Base-by-base conservation (phyloP, 64 coral and sea anemone genomes). In the Astreopora myriophthalma region DNA sequence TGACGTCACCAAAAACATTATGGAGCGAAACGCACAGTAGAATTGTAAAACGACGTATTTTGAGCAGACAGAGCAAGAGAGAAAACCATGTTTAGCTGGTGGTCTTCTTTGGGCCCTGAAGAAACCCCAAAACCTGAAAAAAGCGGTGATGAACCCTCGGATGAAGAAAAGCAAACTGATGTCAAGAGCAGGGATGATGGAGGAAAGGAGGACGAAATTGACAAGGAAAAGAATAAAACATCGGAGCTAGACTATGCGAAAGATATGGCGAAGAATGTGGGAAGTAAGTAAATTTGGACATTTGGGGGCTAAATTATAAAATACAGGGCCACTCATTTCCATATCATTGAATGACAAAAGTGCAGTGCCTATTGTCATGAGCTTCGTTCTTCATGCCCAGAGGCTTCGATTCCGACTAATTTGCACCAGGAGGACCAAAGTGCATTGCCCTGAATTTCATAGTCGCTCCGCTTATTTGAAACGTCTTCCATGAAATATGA, bases 251-350 rank as follows among this genome's bases (percentile, higher is more conserved):
- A 99, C 74, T 96, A 92, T 90, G 97, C 94, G 22, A 98, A 95
- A 44, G 97, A 96, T 46, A 44, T 99, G 61, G 97, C 97, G 6
- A 99, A 99, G 62, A 99, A 99, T 76, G 80, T 99, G 57, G 97
- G 97, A 87, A 99, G 97, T 99, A 96, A 93, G 96, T 93, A 27
- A 3, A 60, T 29, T 49, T 69, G 1, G 19, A 34, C 24, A 20
- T 40, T 6, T 33, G n/a, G n/a, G n/a, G n/a, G n/a, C n/a, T n/a
- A n/a, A n/a, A n/a, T n/a, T n/a, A n/a, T n/a, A n/a, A n/a, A n/a
- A n/a, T n/a, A n/a, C n/a, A n/a, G n/a, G n/a, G n/a, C n/a, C n/a
- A n/a, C n/a, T n/a, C n/a, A n/a, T n/a, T n/a, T n/a, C n/a, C n/a
- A n/a, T n/a, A n/a, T n/a, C n/a, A n/a, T n/a, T n/a, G n/a, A n/a